Evolutionary conservation across 2,888 invertebrate species (phyloP).

Genomic region (Heterodera filipjevi): DNA sequence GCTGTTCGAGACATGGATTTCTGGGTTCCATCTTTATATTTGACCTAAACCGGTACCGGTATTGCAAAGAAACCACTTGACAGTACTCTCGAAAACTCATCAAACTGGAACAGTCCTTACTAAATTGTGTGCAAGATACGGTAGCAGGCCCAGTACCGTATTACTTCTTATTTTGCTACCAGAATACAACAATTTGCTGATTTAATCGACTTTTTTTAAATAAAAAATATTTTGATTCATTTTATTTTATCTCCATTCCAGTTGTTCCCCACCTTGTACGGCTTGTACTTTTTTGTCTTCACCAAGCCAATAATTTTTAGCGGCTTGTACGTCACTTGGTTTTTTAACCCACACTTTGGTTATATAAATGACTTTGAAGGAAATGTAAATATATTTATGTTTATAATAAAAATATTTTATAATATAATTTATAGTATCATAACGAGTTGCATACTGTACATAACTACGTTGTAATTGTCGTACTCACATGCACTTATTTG

Average conservation of each 20-base stretch:
- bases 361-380: constrained; percentile 30
- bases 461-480: constrained; percentile 31
- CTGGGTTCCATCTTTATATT: too few relatives aligned
- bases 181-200: too few relatives aligned
- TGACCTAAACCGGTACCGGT: too few relatives aligned
- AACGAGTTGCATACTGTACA: constrained; percentile 21
- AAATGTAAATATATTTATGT: constrained; percentile 1
- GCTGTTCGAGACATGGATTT: too few relatives aligned
- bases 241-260: neutral
- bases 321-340: constrained; percentile 39
- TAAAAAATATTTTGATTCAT: too few relatives aligned
- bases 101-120: too few relatives aligned
- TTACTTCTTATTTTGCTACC: too few relatives aligned
- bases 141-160: too few relatives aligned
- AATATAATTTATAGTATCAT: neutral
- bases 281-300: constrained; percentile 25
- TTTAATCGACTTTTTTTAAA: neutral
- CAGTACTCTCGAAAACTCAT: too few relatives aligned
- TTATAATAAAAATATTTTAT: too few relatives aligned
- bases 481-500: constrained; percentile 16
- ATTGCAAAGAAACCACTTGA: too few relatives aligned
- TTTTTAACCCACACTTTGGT: constrained; percentile 39
- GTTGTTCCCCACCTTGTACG: constrained; percentile 28
- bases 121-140: too few relatives aligned
- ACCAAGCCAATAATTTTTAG: constrained; percentile 38